These are phyloP conservation scores for Drepana arcuata DNA, from an alignment of 1,140 invertebrate species.

Conservation along the genomic window DNA sequence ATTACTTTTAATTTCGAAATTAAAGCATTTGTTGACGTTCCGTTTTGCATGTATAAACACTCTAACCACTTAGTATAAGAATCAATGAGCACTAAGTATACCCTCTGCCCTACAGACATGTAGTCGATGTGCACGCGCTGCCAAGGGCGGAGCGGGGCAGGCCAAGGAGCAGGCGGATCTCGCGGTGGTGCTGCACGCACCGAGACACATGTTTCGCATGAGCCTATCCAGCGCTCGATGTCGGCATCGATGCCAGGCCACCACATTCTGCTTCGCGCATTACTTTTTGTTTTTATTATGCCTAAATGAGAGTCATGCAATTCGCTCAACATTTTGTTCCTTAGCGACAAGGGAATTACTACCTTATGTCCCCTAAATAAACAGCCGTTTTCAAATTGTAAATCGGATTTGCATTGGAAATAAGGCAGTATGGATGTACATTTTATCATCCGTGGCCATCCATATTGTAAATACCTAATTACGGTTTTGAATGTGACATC, in stretches of 20 bases:
- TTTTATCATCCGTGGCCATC: constrained; percentile 10
- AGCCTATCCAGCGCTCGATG: constrained; percentile 14
- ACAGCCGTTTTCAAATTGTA: constrained; percentile 4
- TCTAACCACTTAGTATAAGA: constrained; percentile 12
- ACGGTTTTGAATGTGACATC: constrained; percentile 9
- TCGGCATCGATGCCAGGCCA: constrained; percentile 19
- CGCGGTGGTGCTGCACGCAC: constrained; percentile 10
- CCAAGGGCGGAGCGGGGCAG: constrained; percentile 10
- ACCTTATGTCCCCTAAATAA: constrained; percentile 10
- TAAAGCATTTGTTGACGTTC: constrained; percentile 4
- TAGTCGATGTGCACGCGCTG: constrained; percentile 27
- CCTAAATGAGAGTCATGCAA: constrained; percentile 11
- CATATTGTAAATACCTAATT: constrained; percentile 1
- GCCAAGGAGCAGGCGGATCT: constrained; percentile 16
- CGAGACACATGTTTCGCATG: constrained; percentile 6
- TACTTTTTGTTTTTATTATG: constrained; percentile 15
- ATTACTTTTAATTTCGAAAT: constrained; percentile 11
- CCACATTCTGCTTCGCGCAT: constrained; percentile 17
- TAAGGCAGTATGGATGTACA: constrained; percentile 6
- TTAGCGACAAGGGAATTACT: constrained; percentile 3
- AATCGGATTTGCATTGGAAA: constrained; percentile 6
- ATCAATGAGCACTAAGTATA: constrained; percentile 10
- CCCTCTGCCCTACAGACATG: constrained; percentile 9
- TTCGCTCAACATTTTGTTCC: constrained; percentile 7
- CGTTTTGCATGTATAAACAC: constrained; percentile 6